Evolutionary conservation across 2,113 vertebrate genomes (phyloP).

Genomic region (Notarius lentiginosus): DNA sequence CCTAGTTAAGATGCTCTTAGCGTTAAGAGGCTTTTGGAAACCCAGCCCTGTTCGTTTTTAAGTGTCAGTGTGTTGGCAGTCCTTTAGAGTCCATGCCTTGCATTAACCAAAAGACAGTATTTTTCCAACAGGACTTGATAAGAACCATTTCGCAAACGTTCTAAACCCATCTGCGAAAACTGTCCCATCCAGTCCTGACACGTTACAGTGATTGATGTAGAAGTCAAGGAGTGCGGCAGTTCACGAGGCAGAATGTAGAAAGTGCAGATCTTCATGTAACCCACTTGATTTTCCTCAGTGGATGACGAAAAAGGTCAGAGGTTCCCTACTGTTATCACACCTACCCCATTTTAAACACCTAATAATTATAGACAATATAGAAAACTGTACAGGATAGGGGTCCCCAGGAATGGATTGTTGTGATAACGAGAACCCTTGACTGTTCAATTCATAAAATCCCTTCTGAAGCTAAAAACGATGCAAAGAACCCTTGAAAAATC

Average conservation of each 20-base stretch:
- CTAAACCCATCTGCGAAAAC: not conserved
- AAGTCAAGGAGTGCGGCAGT: not conserved
- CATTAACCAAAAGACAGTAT: not conserved
- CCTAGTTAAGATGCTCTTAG: no score
- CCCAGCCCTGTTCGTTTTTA: not conserved
- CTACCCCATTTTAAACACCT: not conserved
- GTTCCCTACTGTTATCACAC: not conserved
- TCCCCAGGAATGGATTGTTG: not conserved
- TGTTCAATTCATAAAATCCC: not conserved
- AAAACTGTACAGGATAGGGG: not conserved
- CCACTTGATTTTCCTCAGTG: not conserved
- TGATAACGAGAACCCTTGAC: not conserved
- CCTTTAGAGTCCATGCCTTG: not conserved
- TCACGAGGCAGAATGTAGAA: not conserved
- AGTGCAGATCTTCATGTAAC: not conserved
- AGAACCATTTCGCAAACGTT: not conserved
- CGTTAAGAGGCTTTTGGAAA: no score
- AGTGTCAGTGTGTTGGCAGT: constrained; percentile 2
- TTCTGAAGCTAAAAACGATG: not conserved
- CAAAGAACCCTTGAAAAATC: not conserved
- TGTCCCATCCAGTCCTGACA: not conserved
- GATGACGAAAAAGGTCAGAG: not conserved
- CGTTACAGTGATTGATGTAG: not conserved
- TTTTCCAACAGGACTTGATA: not conserved
- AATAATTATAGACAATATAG: not conserved